phyloP scores from a whole-genome alignment of 2,888 invertebrate genomes.

The Belgica antarctica region DNA sequence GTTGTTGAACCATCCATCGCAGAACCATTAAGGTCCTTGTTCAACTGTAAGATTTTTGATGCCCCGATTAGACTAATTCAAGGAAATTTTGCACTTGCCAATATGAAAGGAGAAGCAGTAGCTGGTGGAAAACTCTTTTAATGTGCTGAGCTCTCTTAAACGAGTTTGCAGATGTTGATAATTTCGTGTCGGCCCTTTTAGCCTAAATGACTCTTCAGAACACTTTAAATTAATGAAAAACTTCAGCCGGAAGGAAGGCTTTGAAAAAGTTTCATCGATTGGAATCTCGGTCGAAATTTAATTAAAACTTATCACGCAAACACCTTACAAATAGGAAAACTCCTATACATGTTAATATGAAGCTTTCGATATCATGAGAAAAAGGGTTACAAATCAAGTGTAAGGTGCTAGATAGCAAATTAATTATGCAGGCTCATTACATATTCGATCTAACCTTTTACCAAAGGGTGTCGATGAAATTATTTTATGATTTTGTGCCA shows the following conservation, averaged over 20 bases:
- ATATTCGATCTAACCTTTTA: background rate
- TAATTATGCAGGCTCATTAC: constrained; percentile 14
- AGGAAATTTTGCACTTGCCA: too few relatives aligned
- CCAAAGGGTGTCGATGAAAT: background rate
- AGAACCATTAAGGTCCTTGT: too few relatives aligned
- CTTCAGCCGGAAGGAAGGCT: background rate
- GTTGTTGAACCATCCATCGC: too few relatives aligned
- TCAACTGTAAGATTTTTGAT: too few relatives aligned
- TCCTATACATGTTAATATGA: too few relatives aligned
- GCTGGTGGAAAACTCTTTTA: too few relatives aligned
- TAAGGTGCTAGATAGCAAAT: constrained; percentile 22
- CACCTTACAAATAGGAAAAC: background rate
- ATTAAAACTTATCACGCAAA: constrained; percentile 21
- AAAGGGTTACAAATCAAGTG: constrained; percentile 5
- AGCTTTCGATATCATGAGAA: background rate
- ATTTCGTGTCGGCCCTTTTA: too few relatives aligned
- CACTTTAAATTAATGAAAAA: constrained; percentile 6
- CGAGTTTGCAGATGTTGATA: too few relatives aligned
- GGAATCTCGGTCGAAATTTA: background rate
- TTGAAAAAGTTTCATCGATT: constrained; percentile 10
- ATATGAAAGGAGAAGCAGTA: too few relatives aligned
- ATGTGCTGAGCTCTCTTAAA: too few relatives aligned
- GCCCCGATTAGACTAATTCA: too few relatives aligned
- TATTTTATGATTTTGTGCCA: too few relatives aligned
- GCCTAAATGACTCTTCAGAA: constrained; percentile 2